A percentile compares a stretch with the other conserved stretches of the same genome.
Conservation (phyloP, 2,113 vertebrate genomes). For the Pristiophorus japonicus region DNA sequence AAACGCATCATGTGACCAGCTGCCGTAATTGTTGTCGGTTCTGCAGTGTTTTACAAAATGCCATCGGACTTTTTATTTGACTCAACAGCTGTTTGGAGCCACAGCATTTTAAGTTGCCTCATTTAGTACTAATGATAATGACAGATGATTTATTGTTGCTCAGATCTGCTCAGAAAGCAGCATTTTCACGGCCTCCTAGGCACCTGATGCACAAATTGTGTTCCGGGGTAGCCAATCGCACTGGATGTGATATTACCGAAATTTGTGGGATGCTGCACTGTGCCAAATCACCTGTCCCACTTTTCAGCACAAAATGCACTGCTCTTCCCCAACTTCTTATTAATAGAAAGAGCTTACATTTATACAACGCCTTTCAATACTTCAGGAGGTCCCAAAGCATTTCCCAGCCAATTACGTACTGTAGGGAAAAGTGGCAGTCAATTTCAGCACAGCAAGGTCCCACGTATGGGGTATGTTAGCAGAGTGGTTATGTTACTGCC, state of each 20-base stretch:
- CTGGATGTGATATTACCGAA: neutral
- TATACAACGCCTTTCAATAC: too few relatives aligned
- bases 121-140: conserved; percentile 27
- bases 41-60: neutral
- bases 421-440: neutral
- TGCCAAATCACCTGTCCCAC: neutral
- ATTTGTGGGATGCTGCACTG: neutral
- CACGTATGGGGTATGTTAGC: too few relatives aligned
- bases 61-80: neutral
- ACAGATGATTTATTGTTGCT: conserved; percentile 19
- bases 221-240: neutral
- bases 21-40: neutral
- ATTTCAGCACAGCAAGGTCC: neutral
- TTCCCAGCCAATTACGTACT: neutral
- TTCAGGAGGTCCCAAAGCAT: too few relatives aligned
- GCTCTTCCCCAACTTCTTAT: neutral
- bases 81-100: conserved; percentile 31
- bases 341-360: neutral
- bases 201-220: neutral
- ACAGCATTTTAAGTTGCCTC: conserved; percentile 15
- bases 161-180: conserved; percentile 13
- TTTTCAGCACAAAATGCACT: neutral
- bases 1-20: neutral
- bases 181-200: neutral
- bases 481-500: too few relatives aligned